Base-by-base conservation (phyloP, 2,113 vertebrate genomes). In the Prochilodus magdalenae region DNA sequence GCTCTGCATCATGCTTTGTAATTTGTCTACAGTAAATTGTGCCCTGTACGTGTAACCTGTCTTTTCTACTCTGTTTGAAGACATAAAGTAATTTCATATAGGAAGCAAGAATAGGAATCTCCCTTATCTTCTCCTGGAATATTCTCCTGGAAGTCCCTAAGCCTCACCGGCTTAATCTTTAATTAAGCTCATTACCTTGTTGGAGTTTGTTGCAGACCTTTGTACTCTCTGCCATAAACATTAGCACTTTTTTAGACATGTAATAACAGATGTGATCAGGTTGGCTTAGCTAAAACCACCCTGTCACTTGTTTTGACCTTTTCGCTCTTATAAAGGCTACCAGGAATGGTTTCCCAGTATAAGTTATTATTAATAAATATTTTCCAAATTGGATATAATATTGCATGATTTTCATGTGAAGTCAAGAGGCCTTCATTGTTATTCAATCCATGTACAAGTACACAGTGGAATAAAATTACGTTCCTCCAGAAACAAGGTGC, bases 161-260 rank as follows among this genome's bases (percentile, higher is more conserved):
- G n/a, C 14, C 71, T 74, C 49, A 44, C 15, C 13, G 51, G 30
- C 33, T 16, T 83, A 74, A 69, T 85, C 76, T 84, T 84, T 85
- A 80, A 85, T 84, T 83, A 81, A 75, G 63, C 65, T 76, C 78
- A 79, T 55, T 80, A 27, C 67, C 67, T 77, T 66, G 60, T 60
- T 40, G 71, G 83, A 75, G 13, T 77, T 79, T 33, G 11, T 72
- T 75, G 55, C 81, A 59, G 63, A 82, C 67, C 71, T 82, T 83
- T 83, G 80, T 24, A 5, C n/a, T 75, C 49, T 75, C 30, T 27
- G 22, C 16, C 27, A 79, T 63, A 51, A 77, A 83, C 66, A 77
- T 79, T 80, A 79, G 70, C 36, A 69, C 14, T 4, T 47, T 22
- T 12, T n/a, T 69, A 53, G 20, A 49, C 24, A 20, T 62, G 57